phyloP scores from a whole-genome alignment of 2,797 vertebrate genomes.

The Brachymystax lenok region DNA sequence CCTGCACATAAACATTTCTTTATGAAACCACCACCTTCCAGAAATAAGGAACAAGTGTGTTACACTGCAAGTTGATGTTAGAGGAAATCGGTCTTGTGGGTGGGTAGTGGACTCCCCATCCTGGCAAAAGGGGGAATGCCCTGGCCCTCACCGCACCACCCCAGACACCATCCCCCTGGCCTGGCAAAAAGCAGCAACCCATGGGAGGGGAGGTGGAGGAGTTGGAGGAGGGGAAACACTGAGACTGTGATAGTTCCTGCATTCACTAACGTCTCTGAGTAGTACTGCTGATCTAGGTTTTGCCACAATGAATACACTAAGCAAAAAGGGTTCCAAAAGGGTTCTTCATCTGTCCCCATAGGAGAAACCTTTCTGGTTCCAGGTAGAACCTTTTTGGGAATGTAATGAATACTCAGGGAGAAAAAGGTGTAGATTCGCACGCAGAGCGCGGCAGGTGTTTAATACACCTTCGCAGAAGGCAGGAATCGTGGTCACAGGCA shows the following conservation, averaged over 20 bases:
- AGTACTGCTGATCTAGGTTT: no score
- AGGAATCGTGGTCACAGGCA: no score
- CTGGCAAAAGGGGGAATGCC: constrained; percentile 46
- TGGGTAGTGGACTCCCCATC: constrained; percentile 63
- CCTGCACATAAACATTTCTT: constrained; percentile 71
- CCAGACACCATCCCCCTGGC: constrained; percentile 68
- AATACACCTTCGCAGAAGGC: no score
- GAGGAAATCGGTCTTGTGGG: constrained; percentile 66
- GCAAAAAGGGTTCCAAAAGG: no score
- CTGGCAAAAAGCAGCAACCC: constrained; percentile 75
- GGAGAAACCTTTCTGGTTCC: no score
- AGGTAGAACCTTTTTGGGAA: no score
- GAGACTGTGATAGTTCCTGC: no score
- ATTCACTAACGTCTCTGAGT: no score
- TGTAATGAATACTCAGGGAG: no score
- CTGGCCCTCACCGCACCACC: constrained; percentile 51
- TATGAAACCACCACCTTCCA: constrained; percentile 70
- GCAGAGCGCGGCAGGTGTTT: no score
- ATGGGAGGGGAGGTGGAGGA: constrained; percentile 56
- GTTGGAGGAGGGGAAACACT: constrained; percentile 45
- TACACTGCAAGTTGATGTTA: constrained; percentile 67
- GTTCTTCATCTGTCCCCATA: no score
- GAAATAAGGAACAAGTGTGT: constrained; percentile 67
- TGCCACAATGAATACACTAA: constrained; percentile 26
- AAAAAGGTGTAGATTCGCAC: no score